phyloP scores from a whole-genome alignment of 2,797 vertebrate species.

The Propithecus deckenii region DNA sequence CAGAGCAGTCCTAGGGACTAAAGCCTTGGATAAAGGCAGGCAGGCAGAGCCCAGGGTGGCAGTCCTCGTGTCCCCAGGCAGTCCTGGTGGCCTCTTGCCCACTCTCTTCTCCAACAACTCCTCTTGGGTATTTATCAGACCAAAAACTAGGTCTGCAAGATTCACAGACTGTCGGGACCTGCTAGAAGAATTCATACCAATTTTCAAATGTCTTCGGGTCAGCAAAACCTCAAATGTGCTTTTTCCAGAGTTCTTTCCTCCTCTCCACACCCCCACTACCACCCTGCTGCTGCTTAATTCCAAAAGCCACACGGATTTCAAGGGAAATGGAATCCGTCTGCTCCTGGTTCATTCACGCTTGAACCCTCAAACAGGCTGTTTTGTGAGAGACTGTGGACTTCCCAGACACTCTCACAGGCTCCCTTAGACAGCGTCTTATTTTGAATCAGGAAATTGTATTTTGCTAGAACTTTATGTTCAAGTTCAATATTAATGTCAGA shows the following conservation, averaged over 20 bases:
- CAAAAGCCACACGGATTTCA: constrained; percentile 4
- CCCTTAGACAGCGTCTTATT: constrained; percentile 27
- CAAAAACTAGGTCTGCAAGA: constrained; percentile 25
- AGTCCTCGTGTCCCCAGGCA: not conserved
- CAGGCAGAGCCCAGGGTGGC: not conserved
- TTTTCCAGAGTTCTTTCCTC: constrained; percentile 5
- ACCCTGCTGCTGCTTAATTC: not conserved
- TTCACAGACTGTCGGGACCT: not conserved
- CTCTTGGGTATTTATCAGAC: not conserved
- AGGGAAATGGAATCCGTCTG: not conserved
- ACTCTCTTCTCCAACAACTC: not conserved
- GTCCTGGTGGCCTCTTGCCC: not conserved
- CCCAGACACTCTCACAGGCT: not conserved
- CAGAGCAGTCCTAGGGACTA: not conserved
- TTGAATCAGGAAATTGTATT: constrained; percentile 55
- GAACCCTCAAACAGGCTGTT: not conserved
- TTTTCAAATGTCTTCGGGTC: constrained; percentile 36
- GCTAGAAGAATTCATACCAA: not conserved
- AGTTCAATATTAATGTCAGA: constrained; percentile 56
- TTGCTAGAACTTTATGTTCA: constrained; percentile 66
- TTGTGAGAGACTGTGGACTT: not conserved
- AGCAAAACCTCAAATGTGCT: not conserved
- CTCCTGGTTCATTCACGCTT: not conserved
- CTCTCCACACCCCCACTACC: not conserved
- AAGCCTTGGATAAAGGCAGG: not conserved